phyloP scores from a whole-genome alignment of 30 jellyfish, hydroid and myxozoan species.

The Aurelia coerulea region DNA sequence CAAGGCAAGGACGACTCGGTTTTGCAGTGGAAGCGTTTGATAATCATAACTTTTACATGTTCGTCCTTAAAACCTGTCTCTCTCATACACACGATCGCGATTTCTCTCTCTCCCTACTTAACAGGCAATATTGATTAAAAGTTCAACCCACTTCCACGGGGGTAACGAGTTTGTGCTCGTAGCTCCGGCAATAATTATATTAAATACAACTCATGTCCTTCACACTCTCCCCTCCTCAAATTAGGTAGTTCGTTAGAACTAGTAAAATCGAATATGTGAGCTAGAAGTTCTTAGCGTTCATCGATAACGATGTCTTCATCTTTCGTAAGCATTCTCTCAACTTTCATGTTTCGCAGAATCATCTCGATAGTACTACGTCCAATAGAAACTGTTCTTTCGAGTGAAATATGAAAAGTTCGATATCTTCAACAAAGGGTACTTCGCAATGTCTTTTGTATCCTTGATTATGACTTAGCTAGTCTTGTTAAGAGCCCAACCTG shows the following conservation, averaged over 20 bases:
- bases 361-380: neutral
- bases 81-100: too few species aligned
- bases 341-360: conserved; percentile 7
- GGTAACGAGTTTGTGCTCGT: neutral
- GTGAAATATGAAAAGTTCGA: conserved; percentile 7
- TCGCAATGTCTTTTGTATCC: conserved; percentile 9
- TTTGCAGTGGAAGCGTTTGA: too few species aligned
- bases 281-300: conserved; percentile 12
- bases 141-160: too few species aligned
- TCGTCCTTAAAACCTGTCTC: too few species aligned
- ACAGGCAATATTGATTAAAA: too few species aligned
- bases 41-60: too few species aligned
- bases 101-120: too few species aligned
- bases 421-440: neutral
- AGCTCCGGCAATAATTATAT: neutral
- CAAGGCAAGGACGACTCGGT: too few species aligned
- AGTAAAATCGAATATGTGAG: conserved; percentile 5
- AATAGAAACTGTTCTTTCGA: conserved; percentile 6
- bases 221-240: conserved; percentile 20
- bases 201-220: neutral
- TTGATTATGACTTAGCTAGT: neutral
- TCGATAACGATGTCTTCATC: conserved; percentile 8
- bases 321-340: neutral
- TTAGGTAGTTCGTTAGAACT: conserved; percentile 3
- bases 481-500: too few species aligned